Conservation (phyloP, 2,113 vertebrate genomes). For the Copsychus sechellarum region DNA sequence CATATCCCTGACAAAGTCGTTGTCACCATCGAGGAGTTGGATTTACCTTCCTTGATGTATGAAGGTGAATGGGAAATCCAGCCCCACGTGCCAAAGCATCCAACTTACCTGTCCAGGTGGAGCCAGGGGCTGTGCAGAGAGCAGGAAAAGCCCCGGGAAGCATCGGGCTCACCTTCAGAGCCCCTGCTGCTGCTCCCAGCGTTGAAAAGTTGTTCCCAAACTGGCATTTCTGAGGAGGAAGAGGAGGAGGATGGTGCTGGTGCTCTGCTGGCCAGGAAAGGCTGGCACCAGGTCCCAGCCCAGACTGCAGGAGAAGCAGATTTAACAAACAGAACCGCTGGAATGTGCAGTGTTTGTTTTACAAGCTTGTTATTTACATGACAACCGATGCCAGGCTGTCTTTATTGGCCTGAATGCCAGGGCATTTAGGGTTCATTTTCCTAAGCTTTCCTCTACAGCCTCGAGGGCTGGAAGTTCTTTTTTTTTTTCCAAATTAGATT, state of each 20-base stretch:
- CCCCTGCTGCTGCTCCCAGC: fast-evolving
- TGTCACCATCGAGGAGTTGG: background rate
- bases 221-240: background rate
- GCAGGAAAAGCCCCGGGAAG: background rate
- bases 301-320: background rate
- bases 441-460: background rate
- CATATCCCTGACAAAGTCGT: background rate
- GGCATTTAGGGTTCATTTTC: conserved; percentile 4
- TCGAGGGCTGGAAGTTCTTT: background rate
- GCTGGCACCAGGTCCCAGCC: background rate
- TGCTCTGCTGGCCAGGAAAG: background rate
- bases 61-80: background rate
- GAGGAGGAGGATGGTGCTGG: background rate
- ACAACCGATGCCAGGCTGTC: background rate
- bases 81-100: background rate
- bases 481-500: background rate
- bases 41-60: background rate
- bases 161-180: background rate
- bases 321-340: background rate
- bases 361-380: conserved; percentile 27
- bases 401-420: conserved; percentile 2
- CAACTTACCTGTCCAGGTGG: background rate
- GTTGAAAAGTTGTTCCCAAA: background rate
- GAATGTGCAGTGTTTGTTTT: background rate
- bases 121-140: background rate